phyloP scores from a whole-genome alignment of 2,797 vertebrate species.

The Danio albolineatus region DNA sequence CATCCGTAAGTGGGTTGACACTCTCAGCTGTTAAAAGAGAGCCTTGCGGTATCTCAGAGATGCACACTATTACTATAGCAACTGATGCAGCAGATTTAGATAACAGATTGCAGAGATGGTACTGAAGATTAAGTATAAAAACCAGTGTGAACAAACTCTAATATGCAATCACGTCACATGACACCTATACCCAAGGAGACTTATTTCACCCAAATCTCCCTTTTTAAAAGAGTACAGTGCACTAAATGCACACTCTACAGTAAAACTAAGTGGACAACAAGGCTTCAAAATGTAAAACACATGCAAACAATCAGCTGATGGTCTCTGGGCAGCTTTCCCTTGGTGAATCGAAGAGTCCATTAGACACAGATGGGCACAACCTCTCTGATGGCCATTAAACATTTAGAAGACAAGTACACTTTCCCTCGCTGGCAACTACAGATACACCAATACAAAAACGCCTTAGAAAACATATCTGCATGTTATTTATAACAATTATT shows the following conservation, averaged over 20 bases:
- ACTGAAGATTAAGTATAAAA: background rate
- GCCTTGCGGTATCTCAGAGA: background rate
- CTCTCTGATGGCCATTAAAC: conserved; percentile 66
- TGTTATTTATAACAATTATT: background rate
- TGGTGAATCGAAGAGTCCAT: conserved; percentile 46
- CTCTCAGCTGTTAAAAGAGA: background rate
- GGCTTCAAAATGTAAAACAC: background rate
- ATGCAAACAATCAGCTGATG: background rate
- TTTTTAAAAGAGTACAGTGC: background rate
- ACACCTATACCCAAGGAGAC: conserved; percentile 38
- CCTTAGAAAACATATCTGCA: conserved; percentile 14
- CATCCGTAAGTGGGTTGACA: background rate
- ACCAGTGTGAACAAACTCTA: background rate
- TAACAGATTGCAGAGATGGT: background rate
- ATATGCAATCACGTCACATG: background rate
- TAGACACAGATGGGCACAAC: conserved; percentile 4
- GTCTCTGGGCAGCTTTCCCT: conserved; percentile 2
- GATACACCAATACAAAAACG: background rate
- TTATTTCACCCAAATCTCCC: background rate
- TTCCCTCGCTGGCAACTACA: conserved; percentile 40
- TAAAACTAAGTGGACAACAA: background rate
- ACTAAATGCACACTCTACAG: background rate
- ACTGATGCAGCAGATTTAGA: background rate
- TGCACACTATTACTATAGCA: background rate
- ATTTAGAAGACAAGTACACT: conserved; percentile 63